A percentile compares a stretch with the other conserved stretches of the same genome.
Evolutionary conservation across 2,888 invertebrate species (phyloP).

Genomic region (Julus scanicus): DNA sequence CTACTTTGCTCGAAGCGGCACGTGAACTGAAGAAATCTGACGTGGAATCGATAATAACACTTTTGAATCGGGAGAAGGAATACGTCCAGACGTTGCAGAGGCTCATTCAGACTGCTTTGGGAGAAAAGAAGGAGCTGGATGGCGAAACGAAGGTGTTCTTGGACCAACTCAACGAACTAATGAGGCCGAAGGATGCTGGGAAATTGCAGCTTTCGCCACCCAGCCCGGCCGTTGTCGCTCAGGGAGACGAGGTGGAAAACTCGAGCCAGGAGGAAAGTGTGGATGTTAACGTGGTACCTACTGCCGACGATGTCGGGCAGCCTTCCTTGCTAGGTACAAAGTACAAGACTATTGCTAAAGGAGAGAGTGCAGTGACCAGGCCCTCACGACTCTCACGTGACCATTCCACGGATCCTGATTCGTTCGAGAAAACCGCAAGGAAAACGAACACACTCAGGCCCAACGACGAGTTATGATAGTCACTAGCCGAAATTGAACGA

Average conservation of each 20-base stretch:
- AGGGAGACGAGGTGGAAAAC: constrained; percentile 45
- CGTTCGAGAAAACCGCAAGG: background rate
- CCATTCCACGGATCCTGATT: constrained; percentile 3
- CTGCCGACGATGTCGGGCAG: background rate
- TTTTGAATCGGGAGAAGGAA: constrained; percentile 55
- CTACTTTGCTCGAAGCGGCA: background rate
- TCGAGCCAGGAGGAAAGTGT: background rate
- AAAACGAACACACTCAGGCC: constrained; percentile 15
- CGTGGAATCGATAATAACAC: constrained; percentile 50
- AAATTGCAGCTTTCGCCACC: background rate
- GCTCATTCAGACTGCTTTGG: constrained; percentile 56
- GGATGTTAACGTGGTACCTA: background rate
- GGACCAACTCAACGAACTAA: constrained; percentile 56
- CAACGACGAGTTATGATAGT: constrained; percentile 35
- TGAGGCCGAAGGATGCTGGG: constrained; percentile 54
- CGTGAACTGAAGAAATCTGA: background rate
- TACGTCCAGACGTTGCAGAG: constrained; percentile 56
- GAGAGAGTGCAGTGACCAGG: background rate
- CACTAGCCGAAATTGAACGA: background rate
- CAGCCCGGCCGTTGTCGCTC: background rate
- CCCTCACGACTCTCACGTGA: constrained; percentile 31
- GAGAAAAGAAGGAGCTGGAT: constrained; percentile 56
- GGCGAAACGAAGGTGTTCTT: constrained; percentile 56
- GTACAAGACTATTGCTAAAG: background rate
- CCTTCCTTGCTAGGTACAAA: background rate